Evolutionary conservation across 1,140 invertebrate genomes (phyloP), one percentile per base, ranked within the genome.

Genomic region (Drosophila nebulosa): DNA sequence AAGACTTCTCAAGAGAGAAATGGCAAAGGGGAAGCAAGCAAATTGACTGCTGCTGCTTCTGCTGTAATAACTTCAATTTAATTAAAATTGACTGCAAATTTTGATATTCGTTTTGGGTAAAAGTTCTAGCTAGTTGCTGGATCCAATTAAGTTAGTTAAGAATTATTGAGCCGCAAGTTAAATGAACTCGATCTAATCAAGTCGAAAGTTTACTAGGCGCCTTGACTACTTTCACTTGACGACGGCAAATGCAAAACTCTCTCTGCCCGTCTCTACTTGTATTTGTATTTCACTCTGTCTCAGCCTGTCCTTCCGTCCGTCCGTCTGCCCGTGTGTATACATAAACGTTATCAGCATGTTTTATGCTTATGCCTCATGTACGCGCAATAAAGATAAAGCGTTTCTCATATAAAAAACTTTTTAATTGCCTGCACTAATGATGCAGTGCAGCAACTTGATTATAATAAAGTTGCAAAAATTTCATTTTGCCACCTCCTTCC

Each of bases 351-450:
- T 86, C 78, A 86, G 88, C 78, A 86, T 88, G 74, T 88, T 88
- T 86, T 89, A 88, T 88, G 78, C 79, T 88, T 88, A 79, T 88
- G 68, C 78, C 69, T 70, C 83, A 68, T 88, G 79, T 88, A 88
- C 83, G 75, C 79, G 83, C 83, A 88, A 88, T 88, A 88, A 88
- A 88, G 83, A 88, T 88, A 88, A 88, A 88, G 72, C 75, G 83
- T 76, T 88, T 88, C 63, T 16, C 72, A 59, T 88, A 88, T 76
- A 88, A 88, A 86, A 88, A 86, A 78, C 75, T 88, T 88, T 88
- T 88, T 88, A 88, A 88, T 88, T 88, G 83, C 83, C 83, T 88
- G 83, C 83, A 88, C 83, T 88, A 88, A 88, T 88, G 83, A 88
- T 88, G 83, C 83, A 88, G 71, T 89, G 84, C 78, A 83, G 63